Evolutionary conservation across 2,113 vertebrate species (phyloP), one percentile per base, ranked within the genome.

Genomic region (Ctenodactylus gundi): DNA sequence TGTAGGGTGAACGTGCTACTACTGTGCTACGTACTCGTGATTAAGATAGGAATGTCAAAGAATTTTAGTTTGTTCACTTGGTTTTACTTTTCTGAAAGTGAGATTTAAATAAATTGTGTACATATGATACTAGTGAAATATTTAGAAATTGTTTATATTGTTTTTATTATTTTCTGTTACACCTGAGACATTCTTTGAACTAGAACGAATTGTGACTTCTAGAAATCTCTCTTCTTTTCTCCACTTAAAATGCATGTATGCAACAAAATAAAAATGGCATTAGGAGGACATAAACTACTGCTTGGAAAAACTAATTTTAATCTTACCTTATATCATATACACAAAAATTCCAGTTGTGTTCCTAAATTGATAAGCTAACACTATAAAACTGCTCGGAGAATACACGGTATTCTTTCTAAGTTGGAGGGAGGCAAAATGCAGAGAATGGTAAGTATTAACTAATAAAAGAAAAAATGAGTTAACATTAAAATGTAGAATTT

Each of bases 41-140:
- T 87, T 75, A 93, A 62, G n/a, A 70, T 88, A 70, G 25, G 5
- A 65, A 73, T 67, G 31, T 73, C 55, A 78, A 60, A 92, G 36
- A 82, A 94, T 83, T 80, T 88, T 89, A 86, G 11, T 92, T 94
- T 90, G 36, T 51, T 95, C 25, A 53, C 41, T 0, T 91, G 58
- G 6, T 62, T 95, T 78, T 7, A 72, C 15, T 80, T 88, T 83
- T 91, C 34, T 95, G 57, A 84, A 76, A 31, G 25, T 94, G 9
- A 29, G 10, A 7, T 94, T 96, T 77, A 85, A 84, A 85, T 70
- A 51, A 80, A 41, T 18, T 73, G 11, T 75, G 20, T 90, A 10
- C 4, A 41, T 85, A 68, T 73, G 14, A 90, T 90, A 80, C 53
- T 68, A 77, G 14, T 88, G 58, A 93, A 85, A n/a, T 89, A 64